Conservation (phyloP, 2,113 vertebrate genomes). For the Rhynchomys soricoides region DNA sequence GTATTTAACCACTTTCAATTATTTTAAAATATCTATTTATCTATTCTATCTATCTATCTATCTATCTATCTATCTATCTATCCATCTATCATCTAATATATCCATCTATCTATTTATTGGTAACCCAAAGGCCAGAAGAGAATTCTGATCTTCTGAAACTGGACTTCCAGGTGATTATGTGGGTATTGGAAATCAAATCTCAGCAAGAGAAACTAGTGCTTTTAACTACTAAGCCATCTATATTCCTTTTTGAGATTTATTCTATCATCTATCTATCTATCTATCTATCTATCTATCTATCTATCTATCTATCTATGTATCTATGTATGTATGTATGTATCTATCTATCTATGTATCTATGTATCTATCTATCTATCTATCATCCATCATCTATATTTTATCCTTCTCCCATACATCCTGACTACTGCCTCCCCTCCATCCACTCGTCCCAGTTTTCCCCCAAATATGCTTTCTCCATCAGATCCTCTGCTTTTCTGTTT, state of each 20-base stretch:
- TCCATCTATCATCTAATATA: no score
- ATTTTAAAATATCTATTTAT: background rate
- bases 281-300: background rate
- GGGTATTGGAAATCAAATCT: background rate
- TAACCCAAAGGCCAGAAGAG: background rate
- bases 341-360: background rate
- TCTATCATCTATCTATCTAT: background rate
- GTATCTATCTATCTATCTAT: background rate
- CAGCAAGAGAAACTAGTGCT: background rate
- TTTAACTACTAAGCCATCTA: background rate
- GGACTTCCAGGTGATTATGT: background rate
- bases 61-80: no score
- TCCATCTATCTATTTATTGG: background rate
- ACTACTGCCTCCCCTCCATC: background rate
- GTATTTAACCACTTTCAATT: background rate
- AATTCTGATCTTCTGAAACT: background rate
- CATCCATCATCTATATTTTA: background rate
- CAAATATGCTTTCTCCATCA: background rate
- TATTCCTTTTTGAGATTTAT: background rate
- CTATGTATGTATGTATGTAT: background rate
- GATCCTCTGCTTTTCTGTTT: background rate
- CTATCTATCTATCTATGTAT: background rate
- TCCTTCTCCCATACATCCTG: background rate
- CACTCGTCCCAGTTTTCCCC: background rate
- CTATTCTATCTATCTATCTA: no score